Evolutionary conservation across 2,888 invertebrate genomes (phyloP).

Genomic region (Tetranychus piercei): DNA sequence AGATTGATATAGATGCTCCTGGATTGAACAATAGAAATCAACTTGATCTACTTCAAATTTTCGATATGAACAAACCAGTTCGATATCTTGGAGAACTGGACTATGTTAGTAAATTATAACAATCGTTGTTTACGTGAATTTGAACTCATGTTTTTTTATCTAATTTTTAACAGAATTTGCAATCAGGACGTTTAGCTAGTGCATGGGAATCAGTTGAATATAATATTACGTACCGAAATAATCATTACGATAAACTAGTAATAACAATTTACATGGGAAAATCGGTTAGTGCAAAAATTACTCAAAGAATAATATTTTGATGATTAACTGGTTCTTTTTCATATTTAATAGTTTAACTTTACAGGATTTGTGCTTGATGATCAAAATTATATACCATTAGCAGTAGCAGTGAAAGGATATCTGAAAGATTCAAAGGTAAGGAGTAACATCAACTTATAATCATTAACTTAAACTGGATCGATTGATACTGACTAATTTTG

Average conservation of each 20-base stretch:
- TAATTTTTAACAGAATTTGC: not conserved
- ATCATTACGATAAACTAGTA: not conserved
- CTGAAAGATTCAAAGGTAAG: not conserved
- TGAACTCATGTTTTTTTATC: not conserved
- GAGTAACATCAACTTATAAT: too few species aligned
- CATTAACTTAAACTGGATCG: not conserved
- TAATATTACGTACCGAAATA: not conserved
- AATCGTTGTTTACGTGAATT: not conserved
- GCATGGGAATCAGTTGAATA: not conserved
- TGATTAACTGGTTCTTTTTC: not conserved
- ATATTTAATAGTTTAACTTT: too few species aligned
- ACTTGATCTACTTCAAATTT: not conserved
- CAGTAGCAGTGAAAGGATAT: not conserved
- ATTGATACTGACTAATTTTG: not conserved
- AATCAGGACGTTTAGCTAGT: not conserved
- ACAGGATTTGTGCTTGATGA: not conserved
- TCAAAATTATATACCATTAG: not conserved
- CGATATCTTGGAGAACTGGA: not conserved
- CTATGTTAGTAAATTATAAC: not conserved
- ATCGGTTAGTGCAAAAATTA: not conserved
- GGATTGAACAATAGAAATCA: not conserved
- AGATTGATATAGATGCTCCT: not conserved
- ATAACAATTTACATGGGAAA: not conserved
- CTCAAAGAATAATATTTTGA: not conserved
- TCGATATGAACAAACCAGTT: not conserved